phyloP scores from a whole-genome alignment of 2,888 invertebrate genomes.

The Phyllotreta striolata region DNA sequence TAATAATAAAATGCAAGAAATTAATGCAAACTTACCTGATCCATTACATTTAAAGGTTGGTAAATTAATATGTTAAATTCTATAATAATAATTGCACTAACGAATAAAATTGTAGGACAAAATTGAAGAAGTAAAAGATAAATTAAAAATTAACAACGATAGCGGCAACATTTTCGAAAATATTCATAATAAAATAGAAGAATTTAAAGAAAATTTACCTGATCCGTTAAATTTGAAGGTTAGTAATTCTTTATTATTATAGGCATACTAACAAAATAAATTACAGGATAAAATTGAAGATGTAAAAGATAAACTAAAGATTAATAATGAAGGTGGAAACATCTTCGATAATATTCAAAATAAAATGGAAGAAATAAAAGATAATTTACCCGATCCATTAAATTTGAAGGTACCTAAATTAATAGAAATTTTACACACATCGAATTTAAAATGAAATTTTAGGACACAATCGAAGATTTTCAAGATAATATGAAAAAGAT shows the following conservation, averaged over 20 bases:
- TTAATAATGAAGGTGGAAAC: neutral
- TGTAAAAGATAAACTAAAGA: neutral
- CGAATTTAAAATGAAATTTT: constrained; percentile 2
- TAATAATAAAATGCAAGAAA: constrained; percentile 5
- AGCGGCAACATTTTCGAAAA: neutral
- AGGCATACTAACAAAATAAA: neutral
- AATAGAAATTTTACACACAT: neutral
- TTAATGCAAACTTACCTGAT: neutral
- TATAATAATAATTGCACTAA: too few relatives aligned
- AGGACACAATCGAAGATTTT: constrained; percentile 6
- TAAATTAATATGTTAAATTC: too few relatives aligned
- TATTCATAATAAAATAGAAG: neutral
- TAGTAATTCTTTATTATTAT: too few relatives aligned
- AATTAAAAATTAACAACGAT: neutral
- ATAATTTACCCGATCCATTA: constrained; percentile 12
- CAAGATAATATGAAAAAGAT: neutral
- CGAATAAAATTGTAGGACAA: neutral
- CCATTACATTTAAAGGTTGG: constrained; percentile 11
- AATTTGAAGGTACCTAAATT: neutral
- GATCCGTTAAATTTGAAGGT: constrained; percentile 18
- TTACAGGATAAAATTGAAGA: constrained; percentile 18
- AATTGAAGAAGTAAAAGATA: neutral
- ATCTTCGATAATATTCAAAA: neutral
- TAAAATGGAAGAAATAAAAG: neutral
- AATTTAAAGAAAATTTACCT: constrained; percentile 1